Conservation (phyloP, 2,888 invertebrate species). For the Acleris cristana region DNA sequence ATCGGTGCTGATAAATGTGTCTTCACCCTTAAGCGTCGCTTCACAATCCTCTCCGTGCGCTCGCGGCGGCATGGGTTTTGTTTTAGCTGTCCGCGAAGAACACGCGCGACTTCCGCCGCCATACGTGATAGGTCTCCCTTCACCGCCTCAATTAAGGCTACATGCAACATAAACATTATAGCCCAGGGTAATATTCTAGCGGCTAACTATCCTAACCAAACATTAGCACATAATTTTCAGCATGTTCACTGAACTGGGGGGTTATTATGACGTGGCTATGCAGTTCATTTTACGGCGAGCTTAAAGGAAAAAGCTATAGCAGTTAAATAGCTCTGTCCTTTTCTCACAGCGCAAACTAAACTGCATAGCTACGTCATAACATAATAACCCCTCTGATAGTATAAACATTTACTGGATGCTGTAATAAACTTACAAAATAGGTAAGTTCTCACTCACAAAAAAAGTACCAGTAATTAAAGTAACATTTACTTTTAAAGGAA, state of each 20-base stretch:
- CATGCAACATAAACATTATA: constrained; percentile 11
- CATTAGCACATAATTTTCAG: constrained; percentile 21
- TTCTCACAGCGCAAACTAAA: too few species aligned
- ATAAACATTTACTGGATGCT: constrained; percentile 10
- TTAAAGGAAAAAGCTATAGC: too few species aligned
- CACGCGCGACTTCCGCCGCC: constrained; percentile 1
- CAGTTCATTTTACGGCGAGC: too few species aligned
- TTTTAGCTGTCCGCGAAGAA: neutral
- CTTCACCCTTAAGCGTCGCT: neutral
- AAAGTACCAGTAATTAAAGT: neutral
- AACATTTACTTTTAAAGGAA: neutral
- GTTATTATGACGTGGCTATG: too few species aligned
- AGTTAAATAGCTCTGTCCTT: too few species aligned
- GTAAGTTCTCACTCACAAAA: neutral
- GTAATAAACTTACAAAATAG: constrained; percentile 2
- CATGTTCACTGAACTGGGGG: constrained; percentile 1
- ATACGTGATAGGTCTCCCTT: constrained; percentile 33
- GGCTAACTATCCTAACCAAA: constrained; percentile 5
- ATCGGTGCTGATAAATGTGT: too few species aligned
- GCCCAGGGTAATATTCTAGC: neutral
- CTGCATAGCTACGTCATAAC: too few species aligned
- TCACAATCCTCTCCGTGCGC: too few species aligned
- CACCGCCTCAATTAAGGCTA: constrained; percentile 24
- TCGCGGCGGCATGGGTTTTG: too few species aligned
- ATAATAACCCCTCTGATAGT: constrained; percentile 3